Evolutionary conservation across 2,797 vertebrate species (phyloP).

Genomic region (Betta splendens): DNA sequence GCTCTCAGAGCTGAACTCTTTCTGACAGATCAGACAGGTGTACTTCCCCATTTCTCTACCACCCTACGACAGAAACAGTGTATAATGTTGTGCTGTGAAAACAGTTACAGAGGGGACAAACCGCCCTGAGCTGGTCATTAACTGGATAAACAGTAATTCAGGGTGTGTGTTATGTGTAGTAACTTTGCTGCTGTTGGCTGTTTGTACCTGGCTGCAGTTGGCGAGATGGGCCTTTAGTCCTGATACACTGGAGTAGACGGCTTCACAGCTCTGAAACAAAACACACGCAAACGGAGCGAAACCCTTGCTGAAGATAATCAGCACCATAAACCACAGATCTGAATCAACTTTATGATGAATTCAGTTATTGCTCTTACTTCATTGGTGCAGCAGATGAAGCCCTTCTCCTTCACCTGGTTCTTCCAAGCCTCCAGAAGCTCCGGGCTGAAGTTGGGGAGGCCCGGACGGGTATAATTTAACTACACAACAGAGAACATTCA

Average conservation of each 20-base stretch:
- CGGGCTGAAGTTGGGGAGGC: constrained; percentile 92
- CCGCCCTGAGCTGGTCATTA: neutral
- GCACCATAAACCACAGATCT: too few species aligned
- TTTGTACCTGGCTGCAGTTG: constrained; percentile 94
- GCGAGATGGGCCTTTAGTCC: constrained; percentile 97
- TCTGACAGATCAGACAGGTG: constrained; percentile 94
- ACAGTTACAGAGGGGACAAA: neutral
- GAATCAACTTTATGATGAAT: neutral
- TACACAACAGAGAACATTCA: constrained; percentile 58
- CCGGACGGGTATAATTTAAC: constrained; percentile 97
- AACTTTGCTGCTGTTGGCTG: constrained; percentile 16
- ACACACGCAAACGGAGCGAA: constrained; percentile 28
- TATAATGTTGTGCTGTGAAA: too few species aligned
- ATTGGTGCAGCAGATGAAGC: constrained; percentile 95
- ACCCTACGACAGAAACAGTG: constrained; percentile 79
- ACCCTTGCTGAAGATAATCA: neutral
- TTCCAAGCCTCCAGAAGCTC: constrained; percentile 93
- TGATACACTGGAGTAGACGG: constrained; percentile 97
- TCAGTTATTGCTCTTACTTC: constrained; percentile 80
- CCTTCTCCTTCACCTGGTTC: constrained; percentile 95
- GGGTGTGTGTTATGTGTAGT: neutral
- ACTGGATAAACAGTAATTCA: neutral
- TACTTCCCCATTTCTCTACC: constrained; percentile 93
- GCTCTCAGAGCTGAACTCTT: constrained; percentile 97
- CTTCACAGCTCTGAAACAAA: constrained; percentile 89